Percentiles rank a stretch among this genome's conserved stretches.
These are phyloP conservation scores for Pangasius larnaudii DNA, from an alignment of 2,797 vertebrate genomes.

Conservation along the genomic window DNA sequence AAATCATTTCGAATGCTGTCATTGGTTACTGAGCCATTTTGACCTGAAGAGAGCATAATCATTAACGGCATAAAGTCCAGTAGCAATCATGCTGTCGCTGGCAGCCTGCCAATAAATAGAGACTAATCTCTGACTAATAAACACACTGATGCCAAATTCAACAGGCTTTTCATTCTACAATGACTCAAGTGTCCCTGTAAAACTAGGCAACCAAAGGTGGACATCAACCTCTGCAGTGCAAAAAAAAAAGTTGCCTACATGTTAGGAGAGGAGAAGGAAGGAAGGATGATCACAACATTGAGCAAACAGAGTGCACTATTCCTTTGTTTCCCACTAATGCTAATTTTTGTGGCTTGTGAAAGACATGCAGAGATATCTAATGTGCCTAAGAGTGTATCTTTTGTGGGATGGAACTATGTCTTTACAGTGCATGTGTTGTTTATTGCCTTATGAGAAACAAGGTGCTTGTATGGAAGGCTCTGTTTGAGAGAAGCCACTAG, in stretches of 20 bases:
- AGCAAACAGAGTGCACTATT: neutral
- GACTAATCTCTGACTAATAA: neutral
- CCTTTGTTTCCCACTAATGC: neutral
- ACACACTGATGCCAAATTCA: constrained; percentile 1
- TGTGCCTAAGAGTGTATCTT: neutral
- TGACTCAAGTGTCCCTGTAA: neutral
- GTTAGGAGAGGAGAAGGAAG: neutral
- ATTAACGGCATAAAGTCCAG: neutral
- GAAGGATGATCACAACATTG: neutral
- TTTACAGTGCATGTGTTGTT: neutral
- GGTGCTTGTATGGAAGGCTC: constrained; percentile 65
- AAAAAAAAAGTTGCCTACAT: neutral
- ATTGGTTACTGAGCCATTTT: neutral
- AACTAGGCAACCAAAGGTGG: neutral
- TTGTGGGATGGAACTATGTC: neutral
- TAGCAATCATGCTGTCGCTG: neutral
- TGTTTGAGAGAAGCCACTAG: constrained; percentile 66
- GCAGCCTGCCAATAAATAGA: neutral
- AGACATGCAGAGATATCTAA: neutral
- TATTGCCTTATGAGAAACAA: neutral
- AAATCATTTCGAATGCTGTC: neutral
- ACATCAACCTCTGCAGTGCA: neutral
- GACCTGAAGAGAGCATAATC: neutral
- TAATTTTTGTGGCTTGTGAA: neutral
- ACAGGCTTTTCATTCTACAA: neutral